Evolutionary conservation across 2,113 vertebrate species (phyloP), one percentile per base, ranked within the genome.

Genomic region (Ovis aries): DNA sequence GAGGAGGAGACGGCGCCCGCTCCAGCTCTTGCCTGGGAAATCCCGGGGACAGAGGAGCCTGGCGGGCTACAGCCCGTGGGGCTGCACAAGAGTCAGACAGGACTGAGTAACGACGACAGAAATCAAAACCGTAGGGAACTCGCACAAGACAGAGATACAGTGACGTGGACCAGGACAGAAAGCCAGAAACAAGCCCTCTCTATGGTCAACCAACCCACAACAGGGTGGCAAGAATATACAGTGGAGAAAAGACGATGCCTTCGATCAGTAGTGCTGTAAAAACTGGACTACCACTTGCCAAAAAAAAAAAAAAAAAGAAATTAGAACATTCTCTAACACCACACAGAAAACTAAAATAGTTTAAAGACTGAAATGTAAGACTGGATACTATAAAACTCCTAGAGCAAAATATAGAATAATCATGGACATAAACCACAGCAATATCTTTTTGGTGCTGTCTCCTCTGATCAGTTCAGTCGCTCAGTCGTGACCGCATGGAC

Each of bases 211-310:
- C 23, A 53, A 8, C 52, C 33, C 3, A 23, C 19, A 23, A 23
- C 19, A 82, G 50, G 19, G 19, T 1, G 80, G 50, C 11, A 53
- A 25, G 80, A 36, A 52, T 14, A 25, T 13, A 25, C 19, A 36
- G 0, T 7, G 33, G 50, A 53, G 33, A 82, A 52, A 23, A 36
- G 80, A n/a, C 48, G n/a, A 0, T 4, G 1, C n/a, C 48, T 82
- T 82, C 0, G 2, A n/a, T 19, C 23, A n/a, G 50, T 2, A 50
- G 78, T 36, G 80, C 19, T n/a, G 50, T 33, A 4, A 36, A n/a
- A 82, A 23, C 50, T n/a, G 80, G 80, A 82, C 33, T 21, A 6
- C 36, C 53, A 19, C 31, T 53, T 14, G 11, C n/a, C 36, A 36
- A 36, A 36, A 82, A 52, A 50, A 19, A 52, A 7, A 48, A 71